Base-by-base conservation (phyloP, 2,888 invertebrate genomes). In the Hirtodrosophila confusa region DNA sequence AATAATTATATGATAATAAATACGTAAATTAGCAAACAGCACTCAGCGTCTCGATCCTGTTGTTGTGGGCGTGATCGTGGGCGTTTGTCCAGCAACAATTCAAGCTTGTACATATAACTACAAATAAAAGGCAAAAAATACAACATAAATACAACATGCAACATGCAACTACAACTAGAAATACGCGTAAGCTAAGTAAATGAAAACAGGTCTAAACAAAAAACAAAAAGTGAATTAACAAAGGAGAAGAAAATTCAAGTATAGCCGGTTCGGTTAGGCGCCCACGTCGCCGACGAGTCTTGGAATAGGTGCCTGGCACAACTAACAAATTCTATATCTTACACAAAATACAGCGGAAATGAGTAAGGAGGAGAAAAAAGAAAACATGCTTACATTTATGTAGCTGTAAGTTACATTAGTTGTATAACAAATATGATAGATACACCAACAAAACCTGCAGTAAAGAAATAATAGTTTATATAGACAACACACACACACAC, bases 221-320 rank as follows among this genome's bases (percentile, higher is more conserved):
- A 17, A 62, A 35, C 24, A 51, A 29, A 33, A 23, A n/a, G n/a
- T n/a, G n/a, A n/a, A n/a, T n/a, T n/a, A n/a, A 8, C 36, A 41
- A 43, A 48, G 33, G 33, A 41, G 17, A 17, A 17, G 2, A 17
- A 17, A 17, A 17, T 51, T 51, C 70, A 70, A 61, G 61, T 57
- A 43, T 60, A 50, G 76, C 60, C 75, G 56, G 66, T 60, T 66
- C 37, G 49, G 36, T 53, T 51, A 36, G 65, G 40, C 51, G 64
- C 63, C 62, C 68, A 68, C 70, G 40, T 40, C 54, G 41, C 33
- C 55, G 36, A 44, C 47, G 53, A 45, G 36, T 63, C 55, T 70
- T 66, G 68, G 58, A 78, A 65, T 80, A 73, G 78, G 79, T 80
- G 79, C 79, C 78, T 65, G 79, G 79, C 79, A 80, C 79, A 77